These are phyloP conservation scores for Argyra leucocephala DNA, from an alignment of 2,888 invertebrate species.

Conservation along the genomic window DNA sequence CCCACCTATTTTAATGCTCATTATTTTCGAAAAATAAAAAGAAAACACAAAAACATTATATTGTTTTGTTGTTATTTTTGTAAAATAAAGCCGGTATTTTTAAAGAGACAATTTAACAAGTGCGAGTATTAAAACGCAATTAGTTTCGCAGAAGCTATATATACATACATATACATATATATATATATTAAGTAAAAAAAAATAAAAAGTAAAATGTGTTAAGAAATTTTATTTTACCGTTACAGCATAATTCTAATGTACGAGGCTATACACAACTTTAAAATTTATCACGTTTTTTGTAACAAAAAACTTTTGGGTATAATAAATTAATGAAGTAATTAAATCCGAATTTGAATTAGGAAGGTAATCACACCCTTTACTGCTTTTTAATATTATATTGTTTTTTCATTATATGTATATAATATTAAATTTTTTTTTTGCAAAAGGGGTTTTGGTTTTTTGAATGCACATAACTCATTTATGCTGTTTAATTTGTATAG, in stretches of 20 bases:
- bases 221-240: too few relatives aligned
- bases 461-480: too few relatives aligned
- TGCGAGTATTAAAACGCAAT: constrained; percentile 3
- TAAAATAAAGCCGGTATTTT: neutral
- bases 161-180: too few relatives aligned
- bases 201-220: too few relatives aligned
- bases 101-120: constrained; percentile 1
- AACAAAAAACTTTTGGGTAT: constrained; percentile 9
- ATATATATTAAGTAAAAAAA: too few relatives aligned
- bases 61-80: neutral
- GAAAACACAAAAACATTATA: constrained; percentile 15
- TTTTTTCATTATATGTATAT: too few relatives aligned
- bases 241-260: neutral
- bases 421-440: too few relatives aligned
- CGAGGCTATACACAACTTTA: neutral
- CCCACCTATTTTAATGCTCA: neutral
- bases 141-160: neutral
- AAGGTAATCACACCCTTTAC: neutral
- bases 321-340: constrained; percentile 24
- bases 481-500: too few relatives aligned
- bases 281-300: neutral
- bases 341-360: constrained; percentile 22
- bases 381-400: neutral
- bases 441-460: too few relatives aligned
- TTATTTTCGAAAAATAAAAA: constrained; percentile 8